A percentile compares a stretch with the other conserved stretches of the same genome.
Evolutionary conservation across 2,113 vertebrate genomes (phyloP).

Genomic region (Semnornis frantzii): DNA sequence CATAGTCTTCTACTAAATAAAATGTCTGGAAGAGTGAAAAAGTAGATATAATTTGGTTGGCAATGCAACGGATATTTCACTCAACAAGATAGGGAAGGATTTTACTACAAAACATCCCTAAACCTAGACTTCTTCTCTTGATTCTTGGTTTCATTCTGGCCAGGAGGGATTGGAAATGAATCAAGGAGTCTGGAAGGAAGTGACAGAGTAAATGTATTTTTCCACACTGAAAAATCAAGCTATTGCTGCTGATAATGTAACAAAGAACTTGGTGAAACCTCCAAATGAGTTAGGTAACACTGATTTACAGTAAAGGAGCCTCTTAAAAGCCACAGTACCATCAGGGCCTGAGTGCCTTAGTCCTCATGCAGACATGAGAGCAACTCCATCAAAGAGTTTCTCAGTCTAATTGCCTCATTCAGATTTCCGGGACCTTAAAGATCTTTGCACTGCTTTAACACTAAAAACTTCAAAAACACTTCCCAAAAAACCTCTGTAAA

Average conservation of each 20-base stretch:
- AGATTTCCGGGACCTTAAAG: not conserved
- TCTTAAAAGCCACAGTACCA: not conserved
- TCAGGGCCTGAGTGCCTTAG: not conserved
- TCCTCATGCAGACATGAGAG: not conserved
- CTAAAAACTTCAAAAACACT: not conserved
- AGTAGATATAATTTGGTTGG: not conserved
- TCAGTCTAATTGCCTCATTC: not conserved
- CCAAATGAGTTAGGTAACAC: not conserved
- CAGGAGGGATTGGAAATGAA: not conserved
- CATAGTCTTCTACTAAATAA: not conserved
- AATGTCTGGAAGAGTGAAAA: not conserved
- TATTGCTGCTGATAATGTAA: not conserved
- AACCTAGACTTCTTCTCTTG: not conserved
- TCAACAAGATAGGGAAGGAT: not conserved
- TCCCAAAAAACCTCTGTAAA: not conserved
- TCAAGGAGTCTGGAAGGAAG: not conserved
- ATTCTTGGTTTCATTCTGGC: not conserved
- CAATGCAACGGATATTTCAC: not conserved
- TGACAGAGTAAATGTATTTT: not conserved
- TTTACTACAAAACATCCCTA: not conserved
- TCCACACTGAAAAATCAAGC: fast-evolving
- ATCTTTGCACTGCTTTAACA: not conserved
- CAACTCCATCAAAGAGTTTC: not conserved
- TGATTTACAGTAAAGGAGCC: not conserved
- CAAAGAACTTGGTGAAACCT: not conserved